Evolutionary conservation across 2,888 invertebrate species (phyloP), one percentile per base, ranked within the genome.

Genomic region (Chrysotoxum bicinctum): DNA sequence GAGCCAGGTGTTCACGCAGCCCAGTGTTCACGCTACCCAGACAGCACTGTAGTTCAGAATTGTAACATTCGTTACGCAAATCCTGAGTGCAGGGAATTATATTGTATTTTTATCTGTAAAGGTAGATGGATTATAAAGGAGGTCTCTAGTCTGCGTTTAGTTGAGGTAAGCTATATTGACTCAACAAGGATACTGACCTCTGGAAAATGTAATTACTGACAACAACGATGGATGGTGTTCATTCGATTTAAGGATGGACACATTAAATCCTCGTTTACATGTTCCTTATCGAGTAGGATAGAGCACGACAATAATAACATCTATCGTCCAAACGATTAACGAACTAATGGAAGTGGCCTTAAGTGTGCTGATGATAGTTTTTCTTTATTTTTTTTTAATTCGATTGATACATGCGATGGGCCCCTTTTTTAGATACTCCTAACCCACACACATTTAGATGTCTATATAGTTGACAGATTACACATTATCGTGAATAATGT

Each of bases 171-270:
- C n/a, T 52, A 21, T 74, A 73, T 69, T 54, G 69, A 62, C 69
- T 74, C 66, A 79, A 84, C 58, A 77, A 72, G 79, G 75, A 69
- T 74, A 83, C 83, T 83, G 83, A 83, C 83, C 83, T 64, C 74
- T 64, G 77, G 56, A 60, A 83, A 73, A 82, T 68, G 66, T 62
- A 75, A 75, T 69, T 54, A 75, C 52, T 64, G 37, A 52, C 68
- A 4, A 48, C 37, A 45, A 32, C 73, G 37, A 37, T 56, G 21
- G 30, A n/a, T 37, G 62, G 10, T 52, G 43, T 23, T 8, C 50
- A 58, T 77, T 66, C 50, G 50, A 58, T 73, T 66, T 43, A 62
- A 62, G 62, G 82, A 35, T 48, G 58, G 58, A 58, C 78, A 69
- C 78, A 75, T 75, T 84, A 79, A 79, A 79, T 79, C 79, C 79